Evolutionary conservation across 1,140 invertebrate species (phyloP).

Genomic region (Drosophila watanabei): DNA sequence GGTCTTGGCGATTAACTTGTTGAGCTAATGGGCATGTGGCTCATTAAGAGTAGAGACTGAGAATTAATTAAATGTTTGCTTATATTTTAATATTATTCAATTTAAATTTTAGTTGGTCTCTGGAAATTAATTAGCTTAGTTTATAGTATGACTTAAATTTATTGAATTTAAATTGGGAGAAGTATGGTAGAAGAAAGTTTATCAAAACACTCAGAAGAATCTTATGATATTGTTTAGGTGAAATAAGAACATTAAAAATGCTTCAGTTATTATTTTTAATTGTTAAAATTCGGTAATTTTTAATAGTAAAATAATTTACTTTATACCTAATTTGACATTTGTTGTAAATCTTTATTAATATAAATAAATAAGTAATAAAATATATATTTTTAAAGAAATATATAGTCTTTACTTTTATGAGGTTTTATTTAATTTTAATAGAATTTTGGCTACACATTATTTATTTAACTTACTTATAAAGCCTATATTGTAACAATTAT

Average conservation of each 20-base stretch:
- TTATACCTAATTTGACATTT: background rate
- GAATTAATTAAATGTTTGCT: background rate
- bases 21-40: slow-evolving; percentile 5
- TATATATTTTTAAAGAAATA: no score
- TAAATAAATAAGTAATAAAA: no score
- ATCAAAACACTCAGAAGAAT: background rate
- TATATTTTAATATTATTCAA: background rate
- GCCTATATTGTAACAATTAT: no score
- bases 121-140: background rate
- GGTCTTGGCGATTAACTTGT: slow-evolving; percentile 11
- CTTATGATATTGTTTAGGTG: background rate
- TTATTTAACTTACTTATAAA: no score
- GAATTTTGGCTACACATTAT: fast-evolving
- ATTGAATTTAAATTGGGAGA: background rate
- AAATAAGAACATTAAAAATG: background rate
- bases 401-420: no score
- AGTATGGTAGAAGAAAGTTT: background rate
- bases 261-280: background rate
- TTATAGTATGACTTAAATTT: background rate
- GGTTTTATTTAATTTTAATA: no score
- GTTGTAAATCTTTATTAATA: no score
- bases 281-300: background rate
- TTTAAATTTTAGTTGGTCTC: slow-evolving; percentile 6
- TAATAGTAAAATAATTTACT: background rate
- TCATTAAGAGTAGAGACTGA: background rate